Evolutionary conservation across 1,140 invertebrate genomes (phyloP).

Genomic region (Zaprionus ghesquierei): DNA sequence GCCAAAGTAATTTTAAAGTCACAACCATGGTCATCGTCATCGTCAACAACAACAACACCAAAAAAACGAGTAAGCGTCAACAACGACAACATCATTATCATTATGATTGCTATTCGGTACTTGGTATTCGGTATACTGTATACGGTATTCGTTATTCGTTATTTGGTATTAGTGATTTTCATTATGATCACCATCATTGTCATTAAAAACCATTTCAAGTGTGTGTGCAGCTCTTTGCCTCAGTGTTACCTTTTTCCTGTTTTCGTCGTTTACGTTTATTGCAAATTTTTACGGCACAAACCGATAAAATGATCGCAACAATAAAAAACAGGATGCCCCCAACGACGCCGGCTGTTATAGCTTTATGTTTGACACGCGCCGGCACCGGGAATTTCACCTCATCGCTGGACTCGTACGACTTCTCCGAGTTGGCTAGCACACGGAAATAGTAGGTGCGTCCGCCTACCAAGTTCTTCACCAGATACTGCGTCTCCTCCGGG

Average conservation of each 20-base stretch:
- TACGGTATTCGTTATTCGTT: background rate
- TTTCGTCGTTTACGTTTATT: slow-evolving; percentile 97
- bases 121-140: background rate
- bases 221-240: slow-evolving; percentile 67
- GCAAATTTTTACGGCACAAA: slow-evolving; percentile 98
- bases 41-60: slow-evolving; percentile 52
- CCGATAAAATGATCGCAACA: slow-evolving; percentile 96
- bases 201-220: slow-evolving; percentile 80
- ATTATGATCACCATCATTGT: slow-evolving; percentile 33
- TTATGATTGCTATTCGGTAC: slow-evolving; percentile 3
- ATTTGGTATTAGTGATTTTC: slow-evolving; percentile 25
- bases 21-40: slow-evolving; percentile 57
- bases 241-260: slow-evolving; percentile 95
- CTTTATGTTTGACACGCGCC: slow-evolving; percentile 94
- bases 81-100: slow-evolving; percentile 38
- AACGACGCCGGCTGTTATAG: slow-evolving; percentile 95
- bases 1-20: slow-evolving; percentile 23
- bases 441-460: slow-evolving; percentile 95
- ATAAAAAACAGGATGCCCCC: slow-evolving; percentile 98
- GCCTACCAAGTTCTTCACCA: slow-evolving; percentile 95
- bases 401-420: slow-evolving; percentile 91
- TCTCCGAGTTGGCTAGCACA: slow-evolving; percentile 92
- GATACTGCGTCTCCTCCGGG: slow-evolving; percentile 93
- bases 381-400: slow-evolving; percentile 94
- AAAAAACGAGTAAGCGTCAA: background rate